Percentiles rank a stretch among this genome's conserved stretches.
Conservation (phyloP, 2,797 vertebrate genomes). For the Sebastes elongatus region DNA sequence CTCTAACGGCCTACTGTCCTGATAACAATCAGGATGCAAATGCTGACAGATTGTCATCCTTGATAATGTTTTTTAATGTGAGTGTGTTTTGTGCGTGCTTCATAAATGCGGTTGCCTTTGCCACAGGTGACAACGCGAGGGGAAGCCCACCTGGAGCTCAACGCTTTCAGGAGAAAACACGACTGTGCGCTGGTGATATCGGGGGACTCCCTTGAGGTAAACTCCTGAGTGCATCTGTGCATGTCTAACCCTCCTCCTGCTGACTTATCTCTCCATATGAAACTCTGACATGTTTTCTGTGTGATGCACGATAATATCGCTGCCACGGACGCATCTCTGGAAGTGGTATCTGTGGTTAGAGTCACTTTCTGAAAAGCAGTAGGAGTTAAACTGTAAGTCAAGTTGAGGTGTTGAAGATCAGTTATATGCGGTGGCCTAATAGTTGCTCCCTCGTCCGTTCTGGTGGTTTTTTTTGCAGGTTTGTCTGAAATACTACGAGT, state of each 20-base stretch:
- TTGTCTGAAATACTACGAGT: constrained; percentile 96
- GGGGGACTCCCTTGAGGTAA: constrained; percentile 95
- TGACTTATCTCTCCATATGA: constrained; percentile 33
- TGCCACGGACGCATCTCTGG: constrained; percentile 34
- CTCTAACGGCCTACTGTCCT: not conserved
- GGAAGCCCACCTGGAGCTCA: constrained; percentile 96
- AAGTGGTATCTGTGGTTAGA: constrained; percentile 70
- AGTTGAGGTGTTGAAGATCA: constrained; percentile 11
- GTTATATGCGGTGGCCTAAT: constrained; percentile 15
- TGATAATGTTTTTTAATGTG: constrained; percentile 4
- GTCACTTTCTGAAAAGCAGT: constrained; percentile 25
- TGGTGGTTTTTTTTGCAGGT: constrained; percentile 76
- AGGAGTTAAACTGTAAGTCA: constrained; percentile 52
- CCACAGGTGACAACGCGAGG: constrained; percentile 94
- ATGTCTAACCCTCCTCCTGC: not conserved
- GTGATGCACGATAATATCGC: constrained; percentile 32
- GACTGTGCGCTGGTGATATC: constrained; percentile 98
- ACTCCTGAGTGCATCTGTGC: not conserved
- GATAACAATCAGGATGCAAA: constrained; percentile 45
- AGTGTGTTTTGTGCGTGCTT: not conserved
- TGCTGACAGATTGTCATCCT: constrained; percentile 23
- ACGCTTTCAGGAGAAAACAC: constrained; percentile 96
- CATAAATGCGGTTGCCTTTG: constrained; percentile 40
- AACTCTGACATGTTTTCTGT: constrained; percentile 33
- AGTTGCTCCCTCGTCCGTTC: not conserved